Evolutionary conservation across 2,113 vertebrate species (phyloP), one percentile per base, ranked within the genome.

Genomic region (Hymenochirus boettgeri): DNA sequence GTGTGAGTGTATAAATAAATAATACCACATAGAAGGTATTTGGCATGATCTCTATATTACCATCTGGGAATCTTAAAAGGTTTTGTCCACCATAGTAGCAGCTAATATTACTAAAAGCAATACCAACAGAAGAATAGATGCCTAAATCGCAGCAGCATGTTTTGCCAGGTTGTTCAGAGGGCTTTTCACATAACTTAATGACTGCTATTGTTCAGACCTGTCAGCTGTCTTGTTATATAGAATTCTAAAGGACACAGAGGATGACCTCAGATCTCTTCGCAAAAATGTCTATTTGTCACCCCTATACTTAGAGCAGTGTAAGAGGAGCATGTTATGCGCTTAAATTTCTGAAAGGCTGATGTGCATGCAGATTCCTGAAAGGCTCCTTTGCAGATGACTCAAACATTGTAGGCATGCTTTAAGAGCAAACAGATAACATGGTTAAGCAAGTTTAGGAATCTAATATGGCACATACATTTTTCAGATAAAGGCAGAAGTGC

Each of bases 281-380:
- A 21, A 26, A 61, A 47, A 50, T 50, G 27, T 61, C 31, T 23
- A 61, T 13, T 48, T 61, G 25, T 29, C 58, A 61, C 31, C 33
- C 33, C 33, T 13, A 35, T 35, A n/a, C n/a, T n/a, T n/a, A n/a
- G n/a, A n/a, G n/a, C n/a, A n/a, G n/a, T n/a, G n/a, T n/a, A n/a
- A n/a, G n/a, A n/a, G n/a, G n/a, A n/a, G n/a, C n/a, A n/a, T n/a
- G n/a, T n/a, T n/a, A n/a, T n/a, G n/a, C n/a, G n/a, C n/a, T n/a
- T n/a, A n/a, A n/a, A n/a, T n/a, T n/a, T n/a, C n/a, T n/a, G n/a
- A n/a, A n/a, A n/a, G n/a, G n/a, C n/a, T n/a, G n/a, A n/a, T n/a
- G n/a, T n/a, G n/a, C n/a, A n/a, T n/a, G n/a, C n/a, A n/a, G n/a
- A n/a, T n/a, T n/a, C n/a, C n/a, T n/a, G n/a, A n/a, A n/a, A n/a